phyloP scores from a whole-genome alignment of 1,140 invertebrate species.

The Formica exsecta region DNA sequence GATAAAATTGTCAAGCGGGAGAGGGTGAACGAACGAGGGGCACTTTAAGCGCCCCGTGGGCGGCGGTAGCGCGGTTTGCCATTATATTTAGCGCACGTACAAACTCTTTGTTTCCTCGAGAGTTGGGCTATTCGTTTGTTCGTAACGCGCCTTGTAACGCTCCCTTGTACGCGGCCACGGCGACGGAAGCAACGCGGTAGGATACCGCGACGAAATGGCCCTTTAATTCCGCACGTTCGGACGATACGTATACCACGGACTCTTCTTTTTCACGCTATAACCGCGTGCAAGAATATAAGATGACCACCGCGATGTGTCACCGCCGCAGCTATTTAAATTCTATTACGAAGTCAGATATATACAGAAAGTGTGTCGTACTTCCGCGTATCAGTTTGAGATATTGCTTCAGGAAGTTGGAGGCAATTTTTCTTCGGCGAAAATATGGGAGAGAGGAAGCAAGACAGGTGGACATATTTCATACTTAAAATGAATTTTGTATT shows the following conservation, averaged over 20 bases:
- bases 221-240: constrained; percentile 63
- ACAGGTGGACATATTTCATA: not conserved
- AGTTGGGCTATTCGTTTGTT: constrained; percentile 67
- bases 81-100: constrained; percentile 71
- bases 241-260: constrained; percentile 42
- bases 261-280: constrained; percentile 17
- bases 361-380: not conserved
- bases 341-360: constrained; percentile 24
- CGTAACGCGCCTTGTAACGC: constrained; percentile 64
- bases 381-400: not conserved
- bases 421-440: not conserved
- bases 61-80: not conserved
- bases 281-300: constrained; percentile 18
- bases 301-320: constrained; percentile 25
- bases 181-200: constrained; percentile 36
- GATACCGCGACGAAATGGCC: constrained; percentile 48
- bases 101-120: constrained; percentile 68
- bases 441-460: not conserved
- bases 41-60: constrained; percentile 36
- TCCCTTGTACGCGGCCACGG: constrained; percentile 14
- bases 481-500: not conserved
- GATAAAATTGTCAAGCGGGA: constrained; percentile 66
- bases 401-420: not conserved
- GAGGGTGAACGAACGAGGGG: not conserved
- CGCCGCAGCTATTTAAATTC: constrained; percentile 32